Conservation (phyloP, 1,140 invertebrate genomes). For the Hypothenemus hampei region DNA sequence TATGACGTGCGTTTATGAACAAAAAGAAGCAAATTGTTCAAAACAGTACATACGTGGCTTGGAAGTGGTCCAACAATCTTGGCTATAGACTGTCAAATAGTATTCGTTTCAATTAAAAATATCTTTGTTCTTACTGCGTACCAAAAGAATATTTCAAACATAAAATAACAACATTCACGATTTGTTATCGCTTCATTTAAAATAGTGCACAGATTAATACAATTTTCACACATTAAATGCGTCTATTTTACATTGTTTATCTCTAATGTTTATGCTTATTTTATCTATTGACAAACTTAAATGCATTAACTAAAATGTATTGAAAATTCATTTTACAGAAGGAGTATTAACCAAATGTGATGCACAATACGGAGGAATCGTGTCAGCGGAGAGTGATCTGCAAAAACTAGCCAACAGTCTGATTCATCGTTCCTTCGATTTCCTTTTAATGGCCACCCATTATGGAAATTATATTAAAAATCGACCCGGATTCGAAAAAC, state of each 20-base stretch:
- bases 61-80: no score
- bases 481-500: constrained; percentile 67
- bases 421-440: constrained; percentile 65
- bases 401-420: constrained; percentile 60
- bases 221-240: not conserved
- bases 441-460: constrained; percentile 66
- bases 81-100: no score
- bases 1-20: no score
- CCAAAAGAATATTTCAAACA: no score
- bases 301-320: not conserved
- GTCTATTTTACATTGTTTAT: not conserved
- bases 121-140: no score
- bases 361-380: constrained; percentile 61
- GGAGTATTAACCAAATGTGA: constrained; percentile 52
- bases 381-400: constrained; percentile 47
- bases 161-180: no score
- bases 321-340: not conserved
- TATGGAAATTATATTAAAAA: constrained; percentile 74
- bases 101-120: no score
- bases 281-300: not conserved
- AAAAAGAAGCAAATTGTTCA: no score
- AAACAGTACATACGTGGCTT: no score
- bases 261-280: not conserved
- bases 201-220: not conserved
- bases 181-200: not conserved